A percentile compares a stretch with the other conserved stretches of the same genome.
phyloP scores from a whole-genome alignment of 2,888 invertebrate species.

The Bursaphelenchus okinawaensis region DNA sequence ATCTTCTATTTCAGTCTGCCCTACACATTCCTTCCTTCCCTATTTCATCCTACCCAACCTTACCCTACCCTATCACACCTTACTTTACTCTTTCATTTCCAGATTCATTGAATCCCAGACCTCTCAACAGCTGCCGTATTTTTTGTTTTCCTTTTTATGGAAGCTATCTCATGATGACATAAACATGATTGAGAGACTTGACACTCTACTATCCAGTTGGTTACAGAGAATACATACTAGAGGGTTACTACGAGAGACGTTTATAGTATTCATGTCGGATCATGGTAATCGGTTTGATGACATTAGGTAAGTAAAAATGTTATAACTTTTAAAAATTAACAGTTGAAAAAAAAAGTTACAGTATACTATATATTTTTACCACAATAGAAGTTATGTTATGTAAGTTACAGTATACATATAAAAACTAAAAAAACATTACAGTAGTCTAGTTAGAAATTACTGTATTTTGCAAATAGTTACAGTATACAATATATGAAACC shows the following conservation, averaged over 20 bases:
- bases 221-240: conserved; percentile 39
- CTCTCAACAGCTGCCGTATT: conserved; percentile 39
- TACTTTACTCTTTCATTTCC: neutral
- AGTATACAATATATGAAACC: too few species aligned
- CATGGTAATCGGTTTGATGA: conserved; percentile 26
- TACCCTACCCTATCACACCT: too few species aligned
- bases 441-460: too few species aligned
- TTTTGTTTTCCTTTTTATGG: conserved; percentile 57
- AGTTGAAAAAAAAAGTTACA: neutral
- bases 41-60: too few species aligned
- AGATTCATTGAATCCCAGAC: conserved; percentile 44
- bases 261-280: conserved; percentile 21
- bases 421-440: too few species aligned
- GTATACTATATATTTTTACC: too few species aligned
- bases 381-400: too few species aligned
- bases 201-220: conserved; percentile 49
- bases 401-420: too few species aligned
- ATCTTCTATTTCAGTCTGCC: too few species aligned
- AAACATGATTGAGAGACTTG: conserved; percentile 54
- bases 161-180: conserved; percentile 57
- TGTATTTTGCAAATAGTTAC: too few species aligned
- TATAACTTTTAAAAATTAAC: neutral
- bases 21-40: too few species aligned
- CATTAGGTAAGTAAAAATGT: conserved; percentile 13
- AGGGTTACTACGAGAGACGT: conserved; percentile 18